Percentiles rank a stretch among this genome's conserved stretches.
phyloP scores from a whole-genome alignment of 2,888 invertebrate species.

The Yponomeuta malinellus region DNA sequence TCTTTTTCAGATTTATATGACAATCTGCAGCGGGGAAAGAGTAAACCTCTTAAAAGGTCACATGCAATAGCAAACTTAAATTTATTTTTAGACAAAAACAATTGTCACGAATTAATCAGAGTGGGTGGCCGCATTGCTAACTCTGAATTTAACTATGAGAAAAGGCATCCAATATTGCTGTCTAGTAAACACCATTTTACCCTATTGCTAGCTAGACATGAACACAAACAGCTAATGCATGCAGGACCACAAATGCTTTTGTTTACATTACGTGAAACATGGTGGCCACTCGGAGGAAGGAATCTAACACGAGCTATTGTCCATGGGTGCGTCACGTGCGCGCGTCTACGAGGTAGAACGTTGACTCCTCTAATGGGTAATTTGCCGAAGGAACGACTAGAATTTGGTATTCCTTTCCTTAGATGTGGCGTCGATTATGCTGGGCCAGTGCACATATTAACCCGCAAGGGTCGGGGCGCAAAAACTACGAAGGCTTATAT shows the following conservation, averaged over 20 bases:
- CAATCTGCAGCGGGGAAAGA: too few species aligned
- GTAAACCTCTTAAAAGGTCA: too few species aligned
- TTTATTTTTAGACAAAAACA: too few species aligned
- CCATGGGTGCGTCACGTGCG: constrained; percentile 1
- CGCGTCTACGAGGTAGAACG: neutral
- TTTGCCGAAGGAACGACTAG: constrained; percentile 13
- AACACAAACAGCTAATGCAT: constrained; percentile 10
- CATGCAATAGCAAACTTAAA: too few species aligned
- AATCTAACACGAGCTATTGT: constrained; percentile 4
- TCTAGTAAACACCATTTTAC: too few species aligned
- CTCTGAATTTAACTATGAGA: too few species aligned
- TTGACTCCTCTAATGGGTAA: constrained; percentile 16
- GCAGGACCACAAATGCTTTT: constrained; percentile 13
- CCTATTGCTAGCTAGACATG: neutral
- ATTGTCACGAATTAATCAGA: too few species aligned
- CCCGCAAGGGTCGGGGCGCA: constrained; percentile 15
- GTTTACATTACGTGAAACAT: constrained; percentile 5
- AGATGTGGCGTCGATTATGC: constrained; percentile 15
- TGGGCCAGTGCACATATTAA: constrained; percentile 16
- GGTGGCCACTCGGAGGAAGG: constrained; percentile 10
- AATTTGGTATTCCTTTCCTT: constrained; percentile 5
- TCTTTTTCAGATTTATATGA: too few species aligned
- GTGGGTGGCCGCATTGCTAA: too few species aligned
- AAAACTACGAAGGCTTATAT: constrained; percentile 17
- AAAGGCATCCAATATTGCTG: too few species aligned